phyloP scores from a whole-genome alignment of 1,140 invertebrate genomes.

The Drosophila lacteicornis region DNA sequence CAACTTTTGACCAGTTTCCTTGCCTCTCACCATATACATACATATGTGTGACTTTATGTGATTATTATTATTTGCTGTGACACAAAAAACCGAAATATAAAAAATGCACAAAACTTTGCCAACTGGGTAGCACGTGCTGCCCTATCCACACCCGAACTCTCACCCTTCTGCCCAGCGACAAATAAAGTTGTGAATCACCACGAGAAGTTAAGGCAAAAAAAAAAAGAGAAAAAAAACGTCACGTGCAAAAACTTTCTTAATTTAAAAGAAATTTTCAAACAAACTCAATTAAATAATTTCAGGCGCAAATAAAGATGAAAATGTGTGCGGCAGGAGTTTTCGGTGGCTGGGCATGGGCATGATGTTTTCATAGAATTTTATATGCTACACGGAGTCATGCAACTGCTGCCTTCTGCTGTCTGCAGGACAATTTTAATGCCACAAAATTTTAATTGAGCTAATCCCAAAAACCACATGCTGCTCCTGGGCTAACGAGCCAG shows the following conservation, averaged over 20 bases:
- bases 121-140: slow-evolving; percentile 68
- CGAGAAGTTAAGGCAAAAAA: slow-evolving; percentile 15
- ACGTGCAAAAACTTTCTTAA: slow-evolving; percentile 81
- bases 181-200: slow-evolving; percentile 52
- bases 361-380: slow-evolving; percentile 51
- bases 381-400: slow-evolving; percentile 20
- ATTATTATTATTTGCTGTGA: slow-evolving; percentile 62
- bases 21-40: not conserved
- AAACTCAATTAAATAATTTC: slow-evolving; percentile 84
- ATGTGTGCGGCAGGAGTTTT: slow-evolving; percentile 36
- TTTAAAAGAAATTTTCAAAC: slow-evolving; percentile 83
- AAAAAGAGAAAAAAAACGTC: slow-evolving; percentile 52
- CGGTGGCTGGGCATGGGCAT: slow-evolving; percentile 13
- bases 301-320: slow-evolving; percentile 74
- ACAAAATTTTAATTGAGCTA: slow-evolving; percentile 82
- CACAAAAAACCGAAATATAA: slow-evolving; percentile 20
- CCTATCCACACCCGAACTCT: slow-evolving; percentile 3
- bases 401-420: slow-evolving; percentile 32
- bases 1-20: not conserved
- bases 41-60: slow-evolving; percentile 59
- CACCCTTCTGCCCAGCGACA: slow-evolving; percentile 31
- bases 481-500: slow-evolving; percentile 69
- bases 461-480: slow-evolving; percentile 72
- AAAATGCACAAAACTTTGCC: slow-evolving; percentile 48
- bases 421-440: slow-evolving; percentile 70